A percentile compares a stretch with the other conserved stretches of the same genome.
Evolutionary conservation across 2,113 vertebrate genomes (phyloP).

Genomic region (Pollimyrus isidori): DNA sequence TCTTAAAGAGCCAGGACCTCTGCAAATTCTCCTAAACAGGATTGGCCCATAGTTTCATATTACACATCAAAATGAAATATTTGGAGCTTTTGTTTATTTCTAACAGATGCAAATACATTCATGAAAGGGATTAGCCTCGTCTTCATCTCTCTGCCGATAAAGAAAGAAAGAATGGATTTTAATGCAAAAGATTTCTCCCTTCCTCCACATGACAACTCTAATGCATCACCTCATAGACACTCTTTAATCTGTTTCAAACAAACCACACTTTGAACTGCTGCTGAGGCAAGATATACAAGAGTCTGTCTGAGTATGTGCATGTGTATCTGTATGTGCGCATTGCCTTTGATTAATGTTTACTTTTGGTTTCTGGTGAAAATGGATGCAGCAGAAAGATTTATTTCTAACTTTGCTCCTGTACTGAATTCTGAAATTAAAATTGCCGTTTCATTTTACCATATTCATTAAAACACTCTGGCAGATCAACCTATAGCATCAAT

Average conservation of each 20-base stretch:
- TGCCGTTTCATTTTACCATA: not conserved
- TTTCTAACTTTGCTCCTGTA: not conserved
- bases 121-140: conserved; percentile 63
- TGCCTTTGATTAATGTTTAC: conserved; percentile 64
- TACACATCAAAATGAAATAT: conserved; percentile 51
- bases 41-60: conserved; percentile 9
- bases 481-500: not conserved
- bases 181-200: conserved; percentile 62
- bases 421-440: not conserved
- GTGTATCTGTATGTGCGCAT: conserved; percentile 44
- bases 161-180: conserved; percentile 57
- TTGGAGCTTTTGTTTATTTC: conserved; percentile 64
- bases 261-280: conserved; percentile 66
- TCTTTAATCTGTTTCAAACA: conserved; percentile 72
- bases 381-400: conserved; percentile 1
- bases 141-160: conserved; percentile 67
- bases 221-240: conserved; percentile 72
- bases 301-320: conserved; percentile 37
- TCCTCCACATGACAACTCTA: conserved; percentile 66
- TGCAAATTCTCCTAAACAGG: not conserved
- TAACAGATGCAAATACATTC: conserved; percentile 62
- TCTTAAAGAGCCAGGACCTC: not conserved
- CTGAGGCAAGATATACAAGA: conserved; percentile 60
- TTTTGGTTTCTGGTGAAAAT: conserved; percentile 52
- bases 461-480: no score